Evolutionary conservation across 2,888 invertebrate species (phyloP), one percentile per base, ranked within the genome.

Genomic region (Alviniconcha strummeri): DNA sequence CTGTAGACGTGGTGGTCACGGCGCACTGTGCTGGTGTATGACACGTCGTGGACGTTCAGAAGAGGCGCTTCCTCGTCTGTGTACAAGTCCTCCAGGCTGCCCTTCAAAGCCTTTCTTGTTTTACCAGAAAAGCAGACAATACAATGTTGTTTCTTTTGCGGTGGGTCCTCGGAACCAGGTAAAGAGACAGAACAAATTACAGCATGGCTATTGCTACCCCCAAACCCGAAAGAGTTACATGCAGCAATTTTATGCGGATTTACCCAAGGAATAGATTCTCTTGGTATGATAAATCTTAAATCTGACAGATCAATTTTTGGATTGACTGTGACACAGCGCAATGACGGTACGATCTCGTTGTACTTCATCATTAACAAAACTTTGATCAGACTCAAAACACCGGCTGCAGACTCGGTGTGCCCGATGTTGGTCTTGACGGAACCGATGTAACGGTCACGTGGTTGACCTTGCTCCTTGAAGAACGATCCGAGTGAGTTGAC

Each of bases 351-450:
- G 15, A 89, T 86, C 67, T 82, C 84, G 5, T 85, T 85, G 75
- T 91, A 80, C 77, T 82, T 77, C 84, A 85, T n/a, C 90, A 90
- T 90, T 36, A 91, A 83, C 56, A 90, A 77, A 8, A 90, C 88
- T 77, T 90, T 91, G 56, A 91, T 89, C 0, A 91, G 80, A 0
- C 89, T 89, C 3, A 90, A 89, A 9, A 88, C 88, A 0, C 90
- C 91, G 3, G 91, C 89, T 0, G 89, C 89, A 2, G 90, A 88
- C 81, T 90, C 90, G 19, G 87, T 83, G 77, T 91, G 91, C 9
- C 91, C 91, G 69, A 91, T 90, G 80, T 90, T 91, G 36, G 90
- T 89, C 84, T 90, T 90, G 4, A 90, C 90, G 1, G 91, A 91
- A 1, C 91, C 91, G 9, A 91, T 80, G 52, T 82, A 67, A 13